Conservation (phyloP, 2,797 vertebrate genomes). For the Remorina albescens region DNA sequence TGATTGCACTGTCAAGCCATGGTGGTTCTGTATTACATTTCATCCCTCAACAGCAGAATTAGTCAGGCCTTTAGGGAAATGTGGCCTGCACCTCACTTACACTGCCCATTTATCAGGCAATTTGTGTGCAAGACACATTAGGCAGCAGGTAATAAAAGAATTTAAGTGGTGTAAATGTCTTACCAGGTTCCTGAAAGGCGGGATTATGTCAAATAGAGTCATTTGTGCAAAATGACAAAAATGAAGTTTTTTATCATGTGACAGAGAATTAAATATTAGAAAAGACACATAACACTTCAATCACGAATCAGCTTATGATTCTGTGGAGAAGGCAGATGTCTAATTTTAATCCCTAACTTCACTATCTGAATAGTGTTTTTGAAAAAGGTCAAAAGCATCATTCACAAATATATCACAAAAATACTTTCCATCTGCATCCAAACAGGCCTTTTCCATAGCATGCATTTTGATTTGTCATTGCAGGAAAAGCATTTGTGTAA, state of each 20-base stretch:
- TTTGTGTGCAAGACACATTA: neutral
- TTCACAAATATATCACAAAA: neutral
- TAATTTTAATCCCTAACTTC: neutral
- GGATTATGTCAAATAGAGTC: neutral
- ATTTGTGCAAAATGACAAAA: neutral
- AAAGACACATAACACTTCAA: neutral
- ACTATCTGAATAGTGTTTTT: neutral
- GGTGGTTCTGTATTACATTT: constrained; percentile 27
- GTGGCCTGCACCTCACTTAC: constrained; percentile 7
- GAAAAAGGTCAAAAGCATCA: neutral
- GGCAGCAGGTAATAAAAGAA: neutral
- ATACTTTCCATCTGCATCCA: neutral
- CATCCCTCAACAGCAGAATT: constrained; percentile 1
- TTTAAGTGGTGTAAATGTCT: neutral
- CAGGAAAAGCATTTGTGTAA: neutral
- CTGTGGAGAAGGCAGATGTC: neutral
- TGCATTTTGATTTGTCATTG: neutral
- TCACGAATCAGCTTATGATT: neutral
- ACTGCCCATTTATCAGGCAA: neutral
- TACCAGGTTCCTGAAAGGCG: neutral
- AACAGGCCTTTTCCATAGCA: neutral
- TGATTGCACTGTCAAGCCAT: constrained; percentile 35
- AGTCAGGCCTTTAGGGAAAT: constrained; percentile 3
- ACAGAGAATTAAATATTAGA: no score
- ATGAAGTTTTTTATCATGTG: neutral